phyloP scores from a whole-genome alignment of 1,140 invertebrate species.

The Hylaeus volcanicus region DNA sequence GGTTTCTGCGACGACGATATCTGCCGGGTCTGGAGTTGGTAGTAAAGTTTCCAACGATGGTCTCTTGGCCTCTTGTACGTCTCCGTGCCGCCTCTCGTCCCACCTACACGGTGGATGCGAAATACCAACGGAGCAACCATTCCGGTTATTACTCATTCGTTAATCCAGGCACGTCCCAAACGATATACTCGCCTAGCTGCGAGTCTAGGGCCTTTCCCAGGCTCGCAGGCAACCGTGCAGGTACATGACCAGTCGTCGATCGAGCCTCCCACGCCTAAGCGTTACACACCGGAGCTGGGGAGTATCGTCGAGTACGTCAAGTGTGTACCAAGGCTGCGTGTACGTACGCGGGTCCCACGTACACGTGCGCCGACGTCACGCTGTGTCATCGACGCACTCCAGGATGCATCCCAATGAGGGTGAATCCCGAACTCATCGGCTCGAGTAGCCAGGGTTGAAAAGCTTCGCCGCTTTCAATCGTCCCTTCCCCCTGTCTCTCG shows the following conservation, averaged over 20 bases:
- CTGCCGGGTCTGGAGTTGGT: conserved; percentile 29
- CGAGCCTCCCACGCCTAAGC: conserved; percentile 24
- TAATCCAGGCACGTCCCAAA: conserved; percentile 70
- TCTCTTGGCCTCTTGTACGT: not conserved
- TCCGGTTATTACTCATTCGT: conserved; percentile 72
- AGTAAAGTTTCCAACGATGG: conserved; percentile 62
- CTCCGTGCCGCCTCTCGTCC: not conserved
- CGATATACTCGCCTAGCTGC: conserved; percentile 65
- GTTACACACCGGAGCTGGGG: conserved; percentile 21
- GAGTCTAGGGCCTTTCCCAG: conserved; percentile 33
- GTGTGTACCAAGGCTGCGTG: not conserved
- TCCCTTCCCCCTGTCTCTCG: not conserved
- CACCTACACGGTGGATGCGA: conserved; percentile 36
- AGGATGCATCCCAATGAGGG: conserved; percentile 46
- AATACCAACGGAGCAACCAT: conserved; percentile 58
- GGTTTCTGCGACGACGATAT: conserved; percentile 55
- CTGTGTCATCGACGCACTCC: conserved; percentile 59
- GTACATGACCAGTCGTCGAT: conserved; percentile 29
- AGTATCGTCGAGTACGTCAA: conserved; percentile 28
- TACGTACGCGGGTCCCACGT: conserved; percentile 4
- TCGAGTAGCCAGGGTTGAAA: conserved; percentile 32
- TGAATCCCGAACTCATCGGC: conserved; percentile 47
- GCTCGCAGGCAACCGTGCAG: not conserved
- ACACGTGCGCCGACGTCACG: conserved; percentile 19
- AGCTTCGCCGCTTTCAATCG: conserved; percentile 17